Evolutionary conservation across 2,888 invertebrate species (phyloP).

Genomic region (Limnephilus rhombicus): DNA sequence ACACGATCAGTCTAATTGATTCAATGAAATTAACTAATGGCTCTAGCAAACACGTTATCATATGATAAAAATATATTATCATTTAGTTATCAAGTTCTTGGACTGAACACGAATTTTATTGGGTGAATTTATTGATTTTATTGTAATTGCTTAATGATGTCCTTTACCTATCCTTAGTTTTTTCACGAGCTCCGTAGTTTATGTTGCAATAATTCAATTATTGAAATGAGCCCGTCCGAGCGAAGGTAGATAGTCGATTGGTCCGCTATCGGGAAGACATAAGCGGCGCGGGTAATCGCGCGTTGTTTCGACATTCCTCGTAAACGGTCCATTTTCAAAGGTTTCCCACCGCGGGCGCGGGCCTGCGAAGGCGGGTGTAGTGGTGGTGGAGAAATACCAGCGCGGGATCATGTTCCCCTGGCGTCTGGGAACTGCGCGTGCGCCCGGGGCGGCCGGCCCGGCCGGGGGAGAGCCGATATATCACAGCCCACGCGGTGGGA

Average conservation of each 20-base stretch:
- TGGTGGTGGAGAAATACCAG: constrained; percentile 54
- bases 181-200: background rate
- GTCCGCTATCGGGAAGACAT: constrained; percentile 54
- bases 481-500: constrained; percentile 72
- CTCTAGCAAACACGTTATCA: background rate
- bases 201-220: background rate
- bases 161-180: background rate
- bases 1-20: background rate
- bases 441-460: constrained; percentile 59
- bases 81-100: background rate
- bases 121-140: background rate
- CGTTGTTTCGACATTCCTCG: constrained; percentile 56
- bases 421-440: constrained; percentile 65
- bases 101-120: background rate
- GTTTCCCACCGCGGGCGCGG: constrained; percentile 71
- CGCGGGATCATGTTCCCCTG: constrained; percentile 60
- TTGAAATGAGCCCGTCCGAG: background rate
- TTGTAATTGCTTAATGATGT: background rate
- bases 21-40: background rate
- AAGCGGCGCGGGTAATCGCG: constrained; percentile 56
- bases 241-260: constrained; percentile 9
- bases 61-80: background rate
- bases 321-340: constrained; percentile 50
- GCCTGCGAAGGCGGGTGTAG: constrained; percentile 70
- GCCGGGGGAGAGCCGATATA: constrained; percentile 72